A percentile compares a stretch with the other conserved stretches of the same genome.
These are phyloP conservation scores for Bombus confusus DNA, from an alignment of 1,140 invertebrate species.

Conservation along the genomic window DNA sequence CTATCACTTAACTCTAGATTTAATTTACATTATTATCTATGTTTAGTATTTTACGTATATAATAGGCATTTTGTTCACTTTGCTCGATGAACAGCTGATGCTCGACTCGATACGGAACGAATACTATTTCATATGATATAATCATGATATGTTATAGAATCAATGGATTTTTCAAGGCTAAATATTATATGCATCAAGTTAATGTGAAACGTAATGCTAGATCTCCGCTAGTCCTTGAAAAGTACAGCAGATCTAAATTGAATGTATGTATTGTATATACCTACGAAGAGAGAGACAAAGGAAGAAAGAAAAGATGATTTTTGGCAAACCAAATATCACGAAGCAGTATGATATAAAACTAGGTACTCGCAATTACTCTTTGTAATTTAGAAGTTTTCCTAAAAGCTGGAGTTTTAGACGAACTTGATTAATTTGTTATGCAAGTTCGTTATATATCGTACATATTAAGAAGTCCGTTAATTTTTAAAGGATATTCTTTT, in stretches of 20 bases:
- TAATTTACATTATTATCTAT: neutral
- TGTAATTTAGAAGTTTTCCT: neutral
- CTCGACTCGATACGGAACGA: neutral
- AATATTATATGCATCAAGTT: neutral
- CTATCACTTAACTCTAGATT: conserved; percentile 8
- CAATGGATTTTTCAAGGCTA: neutral
- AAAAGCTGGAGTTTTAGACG: neutral
- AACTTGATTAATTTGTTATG: neutral
- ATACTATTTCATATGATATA: neutral
- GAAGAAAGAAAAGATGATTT: neutral
- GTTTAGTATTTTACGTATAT: conserved; percentile 17
- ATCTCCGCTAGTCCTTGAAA: neutral
- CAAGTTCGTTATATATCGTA: neutral
- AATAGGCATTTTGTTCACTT: conserved; percentile 6
- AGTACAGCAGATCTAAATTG: neutral
- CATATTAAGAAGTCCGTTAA: neutral
- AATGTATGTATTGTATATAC: conserved; percentile 2
- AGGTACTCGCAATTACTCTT: neutral
- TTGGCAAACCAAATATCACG: neutral
- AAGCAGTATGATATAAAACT: neutral
- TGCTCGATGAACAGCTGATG: neutral
- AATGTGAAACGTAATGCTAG: neutral
- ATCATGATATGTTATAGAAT: neutral
- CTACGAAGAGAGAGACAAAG: neutral
- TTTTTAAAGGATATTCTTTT: neutral